Conservation (phyloP, 2,888 invertebrate species). For the Nemurella pictetii region DNA sequence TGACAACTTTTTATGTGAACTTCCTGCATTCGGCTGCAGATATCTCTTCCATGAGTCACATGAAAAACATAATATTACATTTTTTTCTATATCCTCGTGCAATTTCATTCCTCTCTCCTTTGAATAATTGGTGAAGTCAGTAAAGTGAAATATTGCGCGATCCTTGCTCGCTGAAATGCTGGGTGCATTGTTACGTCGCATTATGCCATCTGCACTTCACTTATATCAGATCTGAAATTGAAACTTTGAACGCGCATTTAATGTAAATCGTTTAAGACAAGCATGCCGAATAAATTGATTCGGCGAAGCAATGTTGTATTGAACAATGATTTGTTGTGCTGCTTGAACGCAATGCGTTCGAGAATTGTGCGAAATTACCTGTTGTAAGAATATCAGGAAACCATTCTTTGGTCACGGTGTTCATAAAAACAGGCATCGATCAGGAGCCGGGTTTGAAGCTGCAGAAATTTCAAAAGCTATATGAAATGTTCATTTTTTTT, state of each 20-base stretch:
- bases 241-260: not conserved
- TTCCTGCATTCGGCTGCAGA: no score
- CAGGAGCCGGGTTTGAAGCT: no score
- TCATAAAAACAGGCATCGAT: no score
- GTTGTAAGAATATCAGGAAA: not conserved
- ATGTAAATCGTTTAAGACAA: conserved; percentile 12
- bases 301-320: not conserved
- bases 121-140: not conserved
- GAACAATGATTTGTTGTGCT: not conserved
- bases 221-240: conserved; percentile 3
- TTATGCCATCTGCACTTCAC: not conserved
- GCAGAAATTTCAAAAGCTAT: not conserved
- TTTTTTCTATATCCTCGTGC: no score
- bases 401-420: no score
- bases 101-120: not conserved
- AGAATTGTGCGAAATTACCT: not conserved
- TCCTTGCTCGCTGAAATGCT: not conserved
- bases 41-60: no score
- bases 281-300: not conserved
- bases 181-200: not conserved
- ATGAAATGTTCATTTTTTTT: not conserved
- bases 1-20: no score
- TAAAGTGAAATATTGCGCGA: not conserved
- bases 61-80: no score
- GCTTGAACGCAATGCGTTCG: not conserved